These are phyloP conservation scores for Lycaena phlaeas DNA, from an alignment of 2,888 invertebrate genomes.

Conservation along the genomic window DNA sequence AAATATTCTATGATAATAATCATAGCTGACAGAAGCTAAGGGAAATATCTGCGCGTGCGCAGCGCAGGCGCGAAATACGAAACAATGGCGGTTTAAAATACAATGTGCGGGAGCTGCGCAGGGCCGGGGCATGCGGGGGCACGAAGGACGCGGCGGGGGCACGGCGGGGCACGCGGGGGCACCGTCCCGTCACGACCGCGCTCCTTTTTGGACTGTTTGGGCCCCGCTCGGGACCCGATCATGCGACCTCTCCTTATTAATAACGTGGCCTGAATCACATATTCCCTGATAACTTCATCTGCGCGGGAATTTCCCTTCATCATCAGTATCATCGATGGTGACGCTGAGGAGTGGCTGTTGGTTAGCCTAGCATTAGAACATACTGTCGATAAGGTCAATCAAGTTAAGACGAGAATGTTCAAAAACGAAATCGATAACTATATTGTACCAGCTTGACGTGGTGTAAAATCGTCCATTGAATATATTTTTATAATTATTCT, in stretches of 20 bases:
- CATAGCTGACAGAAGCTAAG: not conserved
- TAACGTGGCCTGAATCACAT: constrained; percentile 59
- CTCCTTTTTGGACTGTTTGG: constrained; percentile 65
- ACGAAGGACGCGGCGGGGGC: too few species aligned
- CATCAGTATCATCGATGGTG: constrained; percentile 10
- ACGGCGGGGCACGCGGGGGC: too few species aligned
- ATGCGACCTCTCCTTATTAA: constrained; percentile 55
- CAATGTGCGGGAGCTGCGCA: constrained; percentile 62
- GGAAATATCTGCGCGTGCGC: constrained; percentile 25
- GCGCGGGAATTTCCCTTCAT: too few species aligned
- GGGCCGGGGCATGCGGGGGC: too few species aligned
- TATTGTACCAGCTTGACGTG: too few species aligned
- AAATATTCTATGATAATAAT: not conserved
- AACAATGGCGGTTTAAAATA: constrained; percentile 69
- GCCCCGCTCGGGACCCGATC: constrained; percentile 44
- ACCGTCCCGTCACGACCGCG: constrained; percentile 58
- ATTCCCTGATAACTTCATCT: constrained; percentile 22
- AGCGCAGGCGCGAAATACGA: constrained; percentile 61
- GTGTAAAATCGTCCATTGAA: too few species aligned
- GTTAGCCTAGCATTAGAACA: too few species aligned
- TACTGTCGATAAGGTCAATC: too few species aligned
- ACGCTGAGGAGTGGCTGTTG: too few species aligned
- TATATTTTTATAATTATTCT: too few species aligned
- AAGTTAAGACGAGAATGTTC: too few species aligned
- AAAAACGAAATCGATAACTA: too few species aligned